Base-by-base conservation (phyloP, 1,140 invertebrate species). In the Pseudomyrmex dendroicus region DNA sequence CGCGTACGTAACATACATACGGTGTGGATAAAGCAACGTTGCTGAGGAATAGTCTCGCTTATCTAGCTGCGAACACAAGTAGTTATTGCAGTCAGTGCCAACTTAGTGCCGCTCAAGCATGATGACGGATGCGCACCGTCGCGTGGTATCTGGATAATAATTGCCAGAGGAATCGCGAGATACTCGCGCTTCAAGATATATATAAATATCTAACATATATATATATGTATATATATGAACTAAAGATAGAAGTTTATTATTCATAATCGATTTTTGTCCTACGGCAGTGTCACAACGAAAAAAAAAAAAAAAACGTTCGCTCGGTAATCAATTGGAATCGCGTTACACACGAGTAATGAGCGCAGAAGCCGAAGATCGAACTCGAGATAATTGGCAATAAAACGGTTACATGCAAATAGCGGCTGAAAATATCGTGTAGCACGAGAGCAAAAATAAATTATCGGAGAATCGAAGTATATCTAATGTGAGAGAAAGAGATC, bases 351-450 rank as follows among this genome's bases (percentile, higher is more conserved):
- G 20, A 74, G 15, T 63, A 62, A 54, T 13, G 22, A 52, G 52
- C 44, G 73, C 25, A 17, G 20, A 48, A 56, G 17, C 63, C 25
- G 15, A 3, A 70, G 20, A 48, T 48, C 64, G 54, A 78, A 59
- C 17, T 78, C 64, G 63, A 0, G 20, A 78, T 70, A 78, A 78
- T 78, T 70, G 76, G 7, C n/a, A 57, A 68, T 68, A 70, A 59
- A 78, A 57, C 17, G 20, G 20, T 78, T 78, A 57, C 13, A 70
- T 78, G 44, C 44, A 57, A 57, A 68, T 68, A 57, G 35, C 17
- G 20, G 20, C 52, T 59, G 76, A 13, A 70, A 78, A 78, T 78
- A 70, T 67, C 50, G 17, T 35, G 35, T 17, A 48, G 12, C 17
- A 20, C 20, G 44, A 25, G 4, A 0, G 17, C 5, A 25, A 78